phyloP scores from a whole-genome alignment of 1,140 invertebrate genomes.

The Cepaea nemoralis region DNA sequence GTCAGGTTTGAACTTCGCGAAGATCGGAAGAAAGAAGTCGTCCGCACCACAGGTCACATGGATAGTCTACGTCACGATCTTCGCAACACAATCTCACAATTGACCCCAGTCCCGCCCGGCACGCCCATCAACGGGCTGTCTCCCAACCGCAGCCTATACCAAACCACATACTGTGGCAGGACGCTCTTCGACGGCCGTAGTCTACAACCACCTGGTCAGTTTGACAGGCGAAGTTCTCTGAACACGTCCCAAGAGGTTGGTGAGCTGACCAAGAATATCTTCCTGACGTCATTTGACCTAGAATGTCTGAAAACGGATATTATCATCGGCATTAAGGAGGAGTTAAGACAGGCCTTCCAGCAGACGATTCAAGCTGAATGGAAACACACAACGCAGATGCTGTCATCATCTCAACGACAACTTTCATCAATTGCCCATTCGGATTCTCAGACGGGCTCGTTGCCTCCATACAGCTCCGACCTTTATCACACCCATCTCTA shows the following conservation, averaged over 20 bases:
- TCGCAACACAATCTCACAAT: slow-evolving; percentile 56
- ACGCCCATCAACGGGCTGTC: slow-evolving; percentile 21
- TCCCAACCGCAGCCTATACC: slow-evolving; percentile 4
- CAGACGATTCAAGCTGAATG: slow-evolving; percentile 21
- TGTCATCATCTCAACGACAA: not conserved
- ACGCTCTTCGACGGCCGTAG: slow-evolving; percentile 20
- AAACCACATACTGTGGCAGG: slow-evolving; percentile 22
- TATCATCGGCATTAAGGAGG: slow-evolving; percentile 62
- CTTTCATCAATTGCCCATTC: not conserved
- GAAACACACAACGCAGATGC: not conserved
- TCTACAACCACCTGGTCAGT: slow-evolving; percentile 17
- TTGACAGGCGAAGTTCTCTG: slow-evolving; percentile 14
- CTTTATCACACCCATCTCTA: slow-evolving; percentile 73
- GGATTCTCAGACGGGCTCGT: not conserved
- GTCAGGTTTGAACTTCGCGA: slow-evolving; percentile 64
- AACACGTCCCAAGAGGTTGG: not conserved
- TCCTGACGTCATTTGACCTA: slow-evolving; percentile 57
- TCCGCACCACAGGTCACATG: slow-evolving; percentile 72
- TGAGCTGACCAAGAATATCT: not conserved
- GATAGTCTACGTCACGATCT: slow-evolving; percentile 75
- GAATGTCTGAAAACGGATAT: slow-evolving; percentile 70
- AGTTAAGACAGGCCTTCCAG: slow-evolving; percentile 62
- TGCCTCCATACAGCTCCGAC: slow-evolving; percentile 51
- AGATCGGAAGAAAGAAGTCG: slow-evolving; percentile 74
- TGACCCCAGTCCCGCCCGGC: slow-evolving; percentile 31